Percentiles rank a stretch among this genome's conserved stretches.
These are phyloP conservation scores for Cordylochernes scorpioides DNA, from an alignment of 2,888 invertebrate species.

Conservation along the genomic window DNA sequence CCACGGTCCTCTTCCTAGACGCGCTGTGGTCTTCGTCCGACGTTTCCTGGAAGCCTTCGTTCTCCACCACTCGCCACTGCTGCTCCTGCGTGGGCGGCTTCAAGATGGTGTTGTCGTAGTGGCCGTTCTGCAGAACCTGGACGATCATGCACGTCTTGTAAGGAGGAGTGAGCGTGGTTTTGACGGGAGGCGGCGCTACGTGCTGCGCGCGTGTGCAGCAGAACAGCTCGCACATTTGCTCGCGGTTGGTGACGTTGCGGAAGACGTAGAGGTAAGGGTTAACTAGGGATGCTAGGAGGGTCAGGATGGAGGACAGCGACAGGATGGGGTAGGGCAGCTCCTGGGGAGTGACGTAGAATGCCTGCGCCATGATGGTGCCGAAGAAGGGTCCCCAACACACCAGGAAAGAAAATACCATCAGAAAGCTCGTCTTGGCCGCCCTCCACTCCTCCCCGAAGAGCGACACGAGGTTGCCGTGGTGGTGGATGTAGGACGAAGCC, in stretches of 20 bases:
- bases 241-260: constrained; percentile 37
- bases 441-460: constrained; percentile 60
- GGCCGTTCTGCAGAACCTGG: no score
- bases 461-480: constrained; percentile 39
- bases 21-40: no score
- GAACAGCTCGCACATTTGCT: constrained; percentile 23
- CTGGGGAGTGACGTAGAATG: constrained; percentile 18
- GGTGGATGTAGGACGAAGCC: constrained; percentile 4
- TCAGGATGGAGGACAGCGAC: constrained; percentile 27
- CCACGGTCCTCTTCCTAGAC: no score
- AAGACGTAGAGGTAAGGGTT: constrained; percentile 51
- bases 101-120: no score
- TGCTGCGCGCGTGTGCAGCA: no score
- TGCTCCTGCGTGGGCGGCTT: no score
- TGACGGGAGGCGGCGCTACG: no score
- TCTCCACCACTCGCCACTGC: no score
- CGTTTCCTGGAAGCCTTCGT: no score
- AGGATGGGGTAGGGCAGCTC: constrained; percentile 23
- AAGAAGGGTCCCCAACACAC: constrained; percentile 32
- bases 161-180: no score
- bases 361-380: constrained; percentile 22
- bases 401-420: constrained; percentile 41
- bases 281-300: constrained; percentile 33
- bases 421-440: constrained; percentile 55
- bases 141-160: no score